Evolutionary conservation across 2,797 vertebrate genomes (phyloP).

Genomic region (Ammospiza maritima): DNA sequence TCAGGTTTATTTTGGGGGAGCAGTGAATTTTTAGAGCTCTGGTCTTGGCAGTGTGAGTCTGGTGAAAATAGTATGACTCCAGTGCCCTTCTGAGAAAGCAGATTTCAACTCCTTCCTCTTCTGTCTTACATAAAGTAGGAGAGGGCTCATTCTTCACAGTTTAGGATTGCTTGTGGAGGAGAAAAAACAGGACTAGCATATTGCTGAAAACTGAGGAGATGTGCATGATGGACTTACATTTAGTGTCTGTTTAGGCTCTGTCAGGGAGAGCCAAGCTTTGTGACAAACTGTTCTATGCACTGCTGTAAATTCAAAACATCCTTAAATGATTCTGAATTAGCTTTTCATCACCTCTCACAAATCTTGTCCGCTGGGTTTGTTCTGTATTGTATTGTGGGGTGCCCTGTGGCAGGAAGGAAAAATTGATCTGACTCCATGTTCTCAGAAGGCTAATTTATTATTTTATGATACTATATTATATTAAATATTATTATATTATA

Average conservation of each 20-base stretch:
- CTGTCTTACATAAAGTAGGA: neutral
- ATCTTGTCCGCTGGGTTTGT: neutral
- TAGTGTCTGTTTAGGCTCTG: neutral
- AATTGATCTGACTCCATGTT: no score
- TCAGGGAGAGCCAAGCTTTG: neutral
- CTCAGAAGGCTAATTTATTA: no score
- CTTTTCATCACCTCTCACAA: neutral
- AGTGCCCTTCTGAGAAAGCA: neutral
- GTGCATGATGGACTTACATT: fast-evolving
- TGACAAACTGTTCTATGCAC: neutral
- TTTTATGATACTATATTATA: no score
- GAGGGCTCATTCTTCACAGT: neutral
- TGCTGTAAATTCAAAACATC: neutral
- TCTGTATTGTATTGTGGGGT: neutral
- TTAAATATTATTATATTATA: no score
- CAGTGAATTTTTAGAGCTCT: neutral
- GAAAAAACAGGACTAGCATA: neutral
- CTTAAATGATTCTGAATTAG: neutral
- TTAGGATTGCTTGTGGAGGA: neutral
- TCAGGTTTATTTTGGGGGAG: neutral
- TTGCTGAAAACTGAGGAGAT: neutral
- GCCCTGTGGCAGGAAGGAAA: neutral
- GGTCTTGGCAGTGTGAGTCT: neutral
- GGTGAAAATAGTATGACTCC: neutral
- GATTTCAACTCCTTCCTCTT: neutral